Evolutionary conservation across 2,888 invertebrate species (phyloP).

Genomic region (Troglohyphantes excavatus): DNA sequence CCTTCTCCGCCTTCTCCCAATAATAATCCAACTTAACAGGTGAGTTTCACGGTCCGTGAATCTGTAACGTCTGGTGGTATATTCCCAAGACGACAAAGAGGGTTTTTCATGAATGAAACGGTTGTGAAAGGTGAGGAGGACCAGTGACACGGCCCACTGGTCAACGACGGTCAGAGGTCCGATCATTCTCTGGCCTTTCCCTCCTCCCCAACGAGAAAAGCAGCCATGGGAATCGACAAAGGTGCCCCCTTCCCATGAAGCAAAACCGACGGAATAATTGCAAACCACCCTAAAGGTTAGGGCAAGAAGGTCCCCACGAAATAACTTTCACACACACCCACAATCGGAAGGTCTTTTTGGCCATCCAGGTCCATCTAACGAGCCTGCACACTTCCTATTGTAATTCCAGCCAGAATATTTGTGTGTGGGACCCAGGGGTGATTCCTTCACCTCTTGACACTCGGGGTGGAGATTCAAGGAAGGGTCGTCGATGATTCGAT

Average conservation of each 20-base stretch:
- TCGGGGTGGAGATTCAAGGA: no score
- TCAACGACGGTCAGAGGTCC: constrained; percentile 63
- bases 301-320: neutral
- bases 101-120: constrained; percentile 1
- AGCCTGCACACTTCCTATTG: neutral
- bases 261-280: constrained; percentile 16
- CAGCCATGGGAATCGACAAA: constrained; percentile 53
- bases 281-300: constrained; percentile 36
- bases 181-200: neutral
- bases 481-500: no score
- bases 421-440: neutral
- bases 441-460: neutral
- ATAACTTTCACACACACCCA: constrained; percentile 33
- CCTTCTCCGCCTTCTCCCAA: neutral
- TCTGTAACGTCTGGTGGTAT: constrained; percentile 30
- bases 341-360: constrained; percentile 3
- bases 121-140: constrained; percentile 38
- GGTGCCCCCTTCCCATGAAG: constrained; percentile 62
- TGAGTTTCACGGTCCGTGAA: constrained; percentile 45
- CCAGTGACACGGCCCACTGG: constrained; percentile 69
- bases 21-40: constrained; percentile 5
- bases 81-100: neutral
- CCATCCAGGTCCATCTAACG: neutral
- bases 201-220: neutral
- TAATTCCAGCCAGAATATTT: neutral